Evolutionary conservation across 2,113 vertebrate genomes (phyloP), one percentile per base, ranked within the genome.

Genomic region (Heterotilapia buettikoferi): DNA sequence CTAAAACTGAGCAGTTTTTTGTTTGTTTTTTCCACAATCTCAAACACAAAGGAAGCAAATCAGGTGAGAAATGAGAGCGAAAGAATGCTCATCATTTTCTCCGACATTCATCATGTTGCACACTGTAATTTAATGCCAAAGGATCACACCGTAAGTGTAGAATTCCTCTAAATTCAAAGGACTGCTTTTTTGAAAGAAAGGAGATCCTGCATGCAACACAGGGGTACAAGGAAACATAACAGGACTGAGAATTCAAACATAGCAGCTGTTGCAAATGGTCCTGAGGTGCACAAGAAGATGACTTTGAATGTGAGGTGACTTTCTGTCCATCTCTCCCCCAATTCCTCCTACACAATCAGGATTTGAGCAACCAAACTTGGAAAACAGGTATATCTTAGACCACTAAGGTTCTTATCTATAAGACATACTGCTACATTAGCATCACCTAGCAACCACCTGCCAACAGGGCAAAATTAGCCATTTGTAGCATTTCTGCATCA

Each of bases 11-110:
- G 18, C 40, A 5, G 4, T 50, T 50, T 52, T 52, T 31, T 78
- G 10, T 66, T 38, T 12, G 61, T 38, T 38, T 66, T 66, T 38
- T 38, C 61, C 33, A 66, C 61, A 1, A 66, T 21, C 61, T 13
- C 61, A 66, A 66, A 78, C 61, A 66, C 33, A 66, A 66, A 78
- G 71, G 43, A 11, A 78, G 24, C 16, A 76, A 47, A 50, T 78
- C 16, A 50, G 71, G 9, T 78, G 45, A 78, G 71, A 26, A 50
- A 10, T 12, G 10, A 50, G 43, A 50, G 43, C 18, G 21, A 29
- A 78, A 78, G 16, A 50, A n/a, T n/a, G 6, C 0, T 5, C 16
- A 12, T 50, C 16, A 3, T 78, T 50, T 76, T 76, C 43, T 47
- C 9, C 2, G 8, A 2, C 16, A 78, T 50, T 31, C 26, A n/a